Percentiles rank a stretch among this genome's conserved stretches.
Conservation (phyloP, 1,140 invertebrate genomes). For the Drosophila teissieri region DNA sequence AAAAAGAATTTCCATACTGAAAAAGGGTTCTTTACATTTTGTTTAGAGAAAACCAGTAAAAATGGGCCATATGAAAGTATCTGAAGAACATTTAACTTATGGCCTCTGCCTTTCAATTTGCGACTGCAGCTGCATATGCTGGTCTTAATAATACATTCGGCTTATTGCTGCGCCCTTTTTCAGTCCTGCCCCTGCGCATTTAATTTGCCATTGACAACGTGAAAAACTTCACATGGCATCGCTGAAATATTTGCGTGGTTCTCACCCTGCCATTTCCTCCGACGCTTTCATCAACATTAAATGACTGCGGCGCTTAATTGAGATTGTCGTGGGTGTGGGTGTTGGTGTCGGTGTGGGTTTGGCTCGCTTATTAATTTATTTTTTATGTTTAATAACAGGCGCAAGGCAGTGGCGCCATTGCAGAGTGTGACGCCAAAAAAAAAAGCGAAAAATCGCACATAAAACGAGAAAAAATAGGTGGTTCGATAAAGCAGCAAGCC, state of each 20-base stretch:
- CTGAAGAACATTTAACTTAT: too few species aligned
- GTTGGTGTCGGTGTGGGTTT: too few species aligned
- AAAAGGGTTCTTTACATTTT: too few species aligned
- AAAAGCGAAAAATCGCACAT: too few species aligned
- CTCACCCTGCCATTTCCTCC: slow-evolving; percentile 5
- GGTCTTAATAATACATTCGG: slow-evolving; percentile 10
- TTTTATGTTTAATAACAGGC: slow-evolving; percentile 61
- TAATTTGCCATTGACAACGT: slow-evolving; percentile 23
- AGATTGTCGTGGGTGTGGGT: slow-evolving; percentile 23
- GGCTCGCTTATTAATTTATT: slow-evolving; percentile 61
- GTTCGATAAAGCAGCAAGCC: slow-evolving; percentile 4
- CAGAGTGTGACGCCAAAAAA: slow-evolving; percentile 29
- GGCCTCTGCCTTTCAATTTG: neutral
- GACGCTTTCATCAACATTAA: slow-evolving; percentile 25
- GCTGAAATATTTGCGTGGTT: slow-evolving; percentile 53
- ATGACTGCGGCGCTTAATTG: slow-evolving; percentile 50
- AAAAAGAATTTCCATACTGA: too few species aligned
- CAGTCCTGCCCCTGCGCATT: neutral
- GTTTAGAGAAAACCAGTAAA: too few species aligned
- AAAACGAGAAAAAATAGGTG: neutral
- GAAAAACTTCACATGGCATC: slow-evolving; percentile 44
- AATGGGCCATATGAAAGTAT: too few species aligned
- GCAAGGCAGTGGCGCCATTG: slow-evolving; percentile 40
- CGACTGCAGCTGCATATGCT: neutral
- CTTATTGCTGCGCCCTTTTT: neutral